These are phyloP conservation scores for Isaurus tuberculatus DNA, from an alignment of 92 coral and sea anemone species.

Conservation along the genomic window DNA sequence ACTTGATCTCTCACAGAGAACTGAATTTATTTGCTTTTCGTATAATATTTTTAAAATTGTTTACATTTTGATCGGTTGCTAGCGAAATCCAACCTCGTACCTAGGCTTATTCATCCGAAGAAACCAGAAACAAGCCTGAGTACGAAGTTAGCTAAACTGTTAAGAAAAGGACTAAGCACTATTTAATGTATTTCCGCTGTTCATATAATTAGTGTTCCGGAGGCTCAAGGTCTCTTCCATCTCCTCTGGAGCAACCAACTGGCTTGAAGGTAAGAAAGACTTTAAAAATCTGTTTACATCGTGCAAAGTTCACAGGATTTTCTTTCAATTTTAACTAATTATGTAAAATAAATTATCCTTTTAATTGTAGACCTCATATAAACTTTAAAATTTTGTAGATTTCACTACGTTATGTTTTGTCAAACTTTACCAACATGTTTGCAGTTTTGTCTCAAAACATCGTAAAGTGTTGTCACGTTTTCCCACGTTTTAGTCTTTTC, in stretches of 20 bases:
- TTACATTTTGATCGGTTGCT: conserved; percentile 22
- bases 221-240: conserved; percentile 17
- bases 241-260: conserved; percentile 35
- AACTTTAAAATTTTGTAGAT: not conserved
- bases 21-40: not conserved
- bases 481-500: not conserved
- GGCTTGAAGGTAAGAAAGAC: conserved; percentile 35
- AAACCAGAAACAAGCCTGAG: no score
- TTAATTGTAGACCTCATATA: not conserved
- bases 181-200: conserved; percentile 19
- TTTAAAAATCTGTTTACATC: conserved; percentile 36
- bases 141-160: no score
- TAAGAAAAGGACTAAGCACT: conserved; percentile 2
- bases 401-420: not conserved
- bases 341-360: not conserved
- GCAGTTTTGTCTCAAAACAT: conserved; percentile 2
- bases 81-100: not conserved
- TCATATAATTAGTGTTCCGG: not conserved
- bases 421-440: conserved; percentile 1
- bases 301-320: not conserved
- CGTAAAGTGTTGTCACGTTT: not conserved
- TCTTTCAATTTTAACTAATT: not conserved
- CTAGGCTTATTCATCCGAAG: no score
- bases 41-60: not conserved
- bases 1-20: not conserved